These are phyloP conservation scores for Eufriesea mexicana DNA, from an alignment of 1,140 invertebrate genomes.

Conservation along the genomic window DNA sequence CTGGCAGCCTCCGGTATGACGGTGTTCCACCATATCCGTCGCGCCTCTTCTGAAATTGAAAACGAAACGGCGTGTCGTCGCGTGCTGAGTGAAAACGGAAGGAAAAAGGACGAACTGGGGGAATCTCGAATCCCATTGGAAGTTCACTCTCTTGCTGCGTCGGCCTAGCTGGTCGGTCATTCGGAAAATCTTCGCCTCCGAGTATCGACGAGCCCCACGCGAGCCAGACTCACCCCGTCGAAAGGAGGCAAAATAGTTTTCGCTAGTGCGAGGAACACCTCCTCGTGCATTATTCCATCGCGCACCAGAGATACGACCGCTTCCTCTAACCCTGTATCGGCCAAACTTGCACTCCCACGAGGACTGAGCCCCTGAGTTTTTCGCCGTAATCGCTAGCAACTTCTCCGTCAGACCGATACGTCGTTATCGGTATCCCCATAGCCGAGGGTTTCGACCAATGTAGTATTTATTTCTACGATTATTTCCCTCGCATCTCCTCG, in stretches of 20 bases:
- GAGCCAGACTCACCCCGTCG: not conserved
- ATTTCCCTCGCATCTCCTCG: too few relatives aligned
- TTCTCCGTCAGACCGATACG: not conserved
- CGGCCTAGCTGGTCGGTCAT: constrained; percentile 39
- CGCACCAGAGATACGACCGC: not conserved
- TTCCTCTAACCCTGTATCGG: not conserved
- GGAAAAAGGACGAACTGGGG: constrained; percentile 12
- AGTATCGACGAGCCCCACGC: constrained; percentile 16
- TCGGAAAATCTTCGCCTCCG: constrained; percentile 50
- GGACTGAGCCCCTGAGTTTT: not conserved
- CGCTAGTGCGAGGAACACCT: too few relatives aligned
- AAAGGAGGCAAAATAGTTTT: constrained; percentile 12
- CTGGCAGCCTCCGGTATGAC: not conserved
- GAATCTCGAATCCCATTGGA: constrained; percentile 40
- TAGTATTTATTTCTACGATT: too few relatives aligned
- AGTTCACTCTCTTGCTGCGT: constrained; percentile 11
- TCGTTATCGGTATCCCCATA: not conserved
- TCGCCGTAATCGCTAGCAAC: not conserved
- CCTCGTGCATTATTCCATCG: not conserved
- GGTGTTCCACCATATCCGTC: constrained; percentile 24
- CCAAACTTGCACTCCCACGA: too few relatives aligned
- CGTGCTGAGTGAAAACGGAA: constrained; percentile 39
- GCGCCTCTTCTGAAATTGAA: constrained; percentile 50
- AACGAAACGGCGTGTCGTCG: constrained; percentile 48
- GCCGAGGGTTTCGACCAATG: too few relatives aligned